Evolutionary conservation across 1,140 invertebrate species (phyloP).

Genomic region (Tetraneura akinire): DNA sequence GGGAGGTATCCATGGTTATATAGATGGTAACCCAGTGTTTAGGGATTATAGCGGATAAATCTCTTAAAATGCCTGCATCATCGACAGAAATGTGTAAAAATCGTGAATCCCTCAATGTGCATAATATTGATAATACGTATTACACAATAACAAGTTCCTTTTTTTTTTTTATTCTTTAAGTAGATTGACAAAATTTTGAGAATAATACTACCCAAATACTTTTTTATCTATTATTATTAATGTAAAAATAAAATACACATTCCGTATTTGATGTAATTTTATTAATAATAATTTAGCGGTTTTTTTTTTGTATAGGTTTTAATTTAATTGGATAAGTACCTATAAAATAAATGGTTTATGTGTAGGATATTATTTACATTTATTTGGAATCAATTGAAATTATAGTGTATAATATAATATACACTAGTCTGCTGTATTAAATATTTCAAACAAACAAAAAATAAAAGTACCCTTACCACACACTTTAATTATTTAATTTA

Average conservation of each 20-base stretch:
- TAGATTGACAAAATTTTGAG: too few species aligned
- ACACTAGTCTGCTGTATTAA: background rate
- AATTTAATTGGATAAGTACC: background rate
- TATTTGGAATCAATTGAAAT: background rate
- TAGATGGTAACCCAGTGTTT: too few species aligned
- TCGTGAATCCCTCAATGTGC: background rate
- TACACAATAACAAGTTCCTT: background rate
- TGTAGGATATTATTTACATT: background rate
- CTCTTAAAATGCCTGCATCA: too few species aligned
- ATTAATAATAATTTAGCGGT: too few species aligned
- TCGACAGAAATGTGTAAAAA: background rate
- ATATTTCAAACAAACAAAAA: background rate
- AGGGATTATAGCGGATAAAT: conserved; percentile 17
- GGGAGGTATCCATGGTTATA: background rate
- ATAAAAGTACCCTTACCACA: background rate
- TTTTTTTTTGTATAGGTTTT: too few species aligned
- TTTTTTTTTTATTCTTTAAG: too few species aligned
- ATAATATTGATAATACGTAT: background rate
- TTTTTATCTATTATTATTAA: too few species aligned
- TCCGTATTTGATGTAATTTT: too few species aligned
- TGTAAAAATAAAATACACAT: too few species aligned
- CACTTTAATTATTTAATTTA: conserved; percentile 34
- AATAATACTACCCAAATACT: too few species aligned
- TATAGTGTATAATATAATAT: background rate
- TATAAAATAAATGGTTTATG: too few species aligned